Base-by-base conservation (phyloP, 2,797 vertebrate genomes). In the Enteromius treurensis region DNA sequence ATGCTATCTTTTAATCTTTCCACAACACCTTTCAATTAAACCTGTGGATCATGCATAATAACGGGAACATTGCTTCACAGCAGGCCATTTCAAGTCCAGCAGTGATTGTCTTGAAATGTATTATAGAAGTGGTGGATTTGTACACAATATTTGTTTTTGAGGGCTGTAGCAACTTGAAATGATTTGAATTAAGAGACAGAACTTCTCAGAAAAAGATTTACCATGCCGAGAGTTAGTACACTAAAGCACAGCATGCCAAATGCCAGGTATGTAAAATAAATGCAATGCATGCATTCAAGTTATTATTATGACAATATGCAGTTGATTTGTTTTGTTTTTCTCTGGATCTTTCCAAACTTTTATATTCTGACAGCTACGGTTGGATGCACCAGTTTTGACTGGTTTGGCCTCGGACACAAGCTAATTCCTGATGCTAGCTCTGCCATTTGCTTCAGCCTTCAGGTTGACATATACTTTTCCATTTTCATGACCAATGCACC, bases 1-100 rank as follows among this genome's bases (percentile, higher is more conserved):
- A 29, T 0, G 6, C 29, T 34, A 64, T 64, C 62, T 7, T 64
- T 64, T 32, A 64, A 64, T 64, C 14, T 64, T 29, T 64, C 14
- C 15, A 32, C 29, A 34, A 32, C 68, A 45, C n/a, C n/a, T 70
- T 21, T 23, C 42, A 47, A 45, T 14, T 23, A 70, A 70, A 70
- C 68, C 21, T 70, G 68, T 26, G n/a, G 29, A 32, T 64, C 15
- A 29, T 64, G 29, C 62, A 70, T 45, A 70, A 42, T 70, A 70
- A 23, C 13, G 1, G 68, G 14, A 64, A 32, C n/a, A 45, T 69
- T 42, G 62, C 62, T 69, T 69, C 40, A 45, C 68, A 45, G 68
- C 37, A 70, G 68, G 40, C 14, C 37, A 26, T 70, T 64, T 9
- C 3, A 3, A 45, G 40, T 53, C 49, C 71, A 75, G 29, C 71